These are phyloP conservation scores for Bambusicola thoracicus DNA, from an alignment of 2,113 vertebrate genomes.

Conservation along the genomic window DNA sequence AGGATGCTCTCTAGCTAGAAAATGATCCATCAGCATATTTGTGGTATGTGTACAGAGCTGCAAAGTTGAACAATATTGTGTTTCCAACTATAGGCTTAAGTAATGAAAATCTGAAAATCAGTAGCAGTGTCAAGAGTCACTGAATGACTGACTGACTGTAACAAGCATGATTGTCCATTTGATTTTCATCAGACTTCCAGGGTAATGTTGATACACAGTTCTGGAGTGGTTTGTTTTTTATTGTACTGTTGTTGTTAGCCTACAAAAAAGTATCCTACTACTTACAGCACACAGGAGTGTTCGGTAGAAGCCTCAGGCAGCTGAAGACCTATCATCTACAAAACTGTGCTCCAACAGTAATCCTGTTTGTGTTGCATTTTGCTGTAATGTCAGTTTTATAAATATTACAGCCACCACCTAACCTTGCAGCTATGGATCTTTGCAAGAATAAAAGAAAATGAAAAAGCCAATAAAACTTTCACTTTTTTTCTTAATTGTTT, in stretches of 20 bases:
- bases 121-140: not conserved
- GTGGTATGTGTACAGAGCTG: not conserved
- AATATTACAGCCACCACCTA: constrained; percentile 55
- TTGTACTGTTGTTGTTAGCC: not conserved
- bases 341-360: constrained; percentile 30
- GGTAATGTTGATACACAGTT: not conserved
- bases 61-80: not conserved
- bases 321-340: not conserved
- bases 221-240: not conserved
- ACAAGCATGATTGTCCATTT: not conserved
- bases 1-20: not conserved
- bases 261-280: not conserved
- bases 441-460: constrained; percentile 32
- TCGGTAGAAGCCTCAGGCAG: not conserved
- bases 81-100: not conserved
- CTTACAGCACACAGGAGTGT: not conserved
- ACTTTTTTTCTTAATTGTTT: not conserved
- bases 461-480: not conserved
- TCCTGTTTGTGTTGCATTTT: constrained; percentile 47
- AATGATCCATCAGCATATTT: not conserved
- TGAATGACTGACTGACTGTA: not conserved
- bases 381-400: constrained; percentile 56
- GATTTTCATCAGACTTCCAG: not conserved
- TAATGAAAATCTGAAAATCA: constrained; percentile 43
- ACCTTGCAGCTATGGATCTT: constrained; percentile 49